A percentile compares a stretch with the other conserved stretches of the same genome.
These are phyloP conservation scores for Drosophila biarmipes DNA, from an alignment of 1,140 invertebrate species.

Conservation along the genomic window DNA sequence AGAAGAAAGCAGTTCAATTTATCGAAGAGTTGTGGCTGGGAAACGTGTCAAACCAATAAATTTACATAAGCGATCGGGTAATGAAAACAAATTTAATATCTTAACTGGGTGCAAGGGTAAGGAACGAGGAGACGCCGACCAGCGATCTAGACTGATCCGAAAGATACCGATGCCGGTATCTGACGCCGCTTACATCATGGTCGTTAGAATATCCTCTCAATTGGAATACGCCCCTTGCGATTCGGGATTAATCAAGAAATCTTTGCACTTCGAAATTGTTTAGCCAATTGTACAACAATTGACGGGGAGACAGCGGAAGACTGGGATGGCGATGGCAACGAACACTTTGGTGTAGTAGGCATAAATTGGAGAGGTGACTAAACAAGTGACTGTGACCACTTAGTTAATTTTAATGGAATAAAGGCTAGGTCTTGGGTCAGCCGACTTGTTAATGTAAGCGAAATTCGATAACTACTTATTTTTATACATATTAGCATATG, in stretches of 20 bases:
- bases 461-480: too few species aligned
- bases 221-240: slow-evolving; percentile 25
- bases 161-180: slow-evolving; percentile 25
- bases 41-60: slow-evolving; percentile 68
- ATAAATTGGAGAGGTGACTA: slow-evolving; percentile 9
- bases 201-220: slow-evolving; percentile 38
- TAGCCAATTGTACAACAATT: slow-evolving; percentile 49
- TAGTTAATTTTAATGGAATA: slow-evolving; percentile 6
- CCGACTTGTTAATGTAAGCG: background rate
- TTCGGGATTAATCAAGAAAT: slow-evolving; percentile 51
- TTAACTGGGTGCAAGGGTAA: slow-evolving; percentile 44
- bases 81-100: slow-evolving; percentile 57
- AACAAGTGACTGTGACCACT: slow-evolving; percentile 11
- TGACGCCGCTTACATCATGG: slow-evolving; percentile 20
- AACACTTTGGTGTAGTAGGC: background rate
- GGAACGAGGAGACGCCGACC: slow-evolving; percentile 30
- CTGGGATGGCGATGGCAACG: slow-evolving; percentile 8
- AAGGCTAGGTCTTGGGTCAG: background rate
- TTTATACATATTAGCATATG: too few species aligned
- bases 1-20: slow-evolving; percentile 60
- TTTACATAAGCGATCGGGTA: slow-evolving; percentile 63
- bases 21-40: slow-evolving; percentile 41
- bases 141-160: slow-evolving; percentile 30
- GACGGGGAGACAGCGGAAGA: slow-evolving; percentile 14
- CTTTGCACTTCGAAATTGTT: slow-evolving; percentile 38